Percentiles rank a stretch among this genome's conserved stretches.
These are phyloP conservation scores for Drosophila lowei DNA, from an alignment of 1,140 invertebrate genomes.

Conservation along the genomic window DNA sequence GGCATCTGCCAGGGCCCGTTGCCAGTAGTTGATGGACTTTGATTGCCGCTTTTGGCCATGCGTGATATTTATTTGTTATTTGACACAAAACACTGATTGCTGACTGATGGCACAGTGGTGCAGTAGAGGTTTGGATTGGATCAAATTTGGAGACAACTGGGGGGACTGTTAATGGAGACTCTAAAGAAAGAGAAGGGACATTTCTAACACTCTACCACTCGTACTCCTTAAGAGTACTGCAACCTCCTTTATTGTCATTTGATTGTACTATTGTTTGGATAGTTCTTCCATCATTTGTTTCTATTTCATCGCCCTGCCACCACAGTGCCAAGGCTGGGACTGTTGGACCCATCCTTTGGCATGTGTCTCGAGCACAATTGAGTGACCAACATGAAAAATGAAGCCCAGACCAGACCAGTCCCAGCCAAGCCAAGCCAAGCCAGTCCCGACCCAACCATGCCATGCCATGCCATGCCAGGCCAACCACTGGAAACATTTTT, in stretches of 20 bases:
- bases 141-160: not conserved
- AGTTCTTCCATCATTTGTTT: slow-evolving; percentile 9
- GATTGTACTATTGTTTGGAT: not conserved
- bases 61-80: slow-evolving; percentile 82
- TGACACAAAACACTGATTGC: slow-evolving; percentile 74
- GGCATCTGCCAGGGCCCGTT: slow-evolving; percentile 60
- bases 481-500: slow-evolving; percentile 64
- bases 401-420: slow-evolving; percentile 32
- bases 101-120: slow-evolving; percentile 22
- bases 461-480: slow-evolving; percentile 35
- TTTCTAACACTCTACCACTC: too few relatives aligned
- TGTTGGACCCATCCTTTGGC: slow-evolving; percentile 56
- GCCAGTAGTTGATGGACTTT: slow-evolving; percentile 72
- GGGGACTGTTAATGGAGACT: too few relatives aligned
- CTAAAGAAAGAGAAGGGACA: too few relatives aligned
- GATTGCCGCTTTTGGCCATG: slow-evolving; percentile 80
- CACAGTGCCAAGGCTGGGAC: slow-evolving; percentile 18
- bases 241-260: too few relatives aligned
- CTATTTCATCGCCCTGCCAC: slow-evolving; percentile 23
- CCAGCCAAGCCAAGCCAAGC: not conserved
- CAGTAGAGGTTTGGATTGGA: not conserved
- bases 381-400: slow-evolving; percentile 80
- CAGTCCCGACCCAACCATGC: not conserved
- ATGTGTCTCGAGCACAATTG: slow-evolving; percentile 74
- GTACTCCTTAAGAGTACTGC: not conserved